Evolutionary conservation across 2,888 invertebrate species (phyloP).

Genomic region (Zonitis immaculata): DNA sequence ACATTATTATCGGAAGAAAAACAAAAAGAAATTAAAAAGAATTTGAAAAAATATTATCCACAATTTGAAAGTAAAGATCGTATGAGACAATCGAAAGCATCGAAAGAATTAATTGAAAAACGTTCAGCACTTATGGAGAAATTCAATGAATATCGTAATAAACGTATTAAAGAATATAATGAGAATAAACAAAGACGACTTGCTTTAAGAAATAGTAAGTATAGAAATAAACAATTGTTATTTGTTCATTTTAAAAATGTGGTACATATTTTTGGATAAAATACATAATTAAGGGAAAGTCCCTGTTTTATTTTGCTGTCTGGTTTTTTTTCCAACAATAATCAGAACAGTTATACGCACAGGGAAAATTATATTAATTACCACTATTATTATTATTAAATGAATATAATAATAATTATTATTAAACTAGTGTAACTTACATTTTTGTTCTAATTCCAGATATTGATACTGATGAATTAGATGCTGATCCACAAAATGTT

Average conservation of each 20-base stretch:
- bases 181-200: constrained; percentile 76
- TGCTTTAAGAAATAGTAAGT: constrained; percentile 82
- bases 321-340: constrained; percentile 7
- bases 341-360: constrained; percentile 33
- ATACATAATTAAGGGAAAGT: too few species aligned
- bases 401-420: too few species aligned
- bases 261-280: too few species aligned
- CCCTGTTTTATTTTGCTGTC: constrained; percentile 31
- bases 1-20: constrained; percentile 78
- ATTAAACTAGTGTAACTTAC: constrained; percentile 2
- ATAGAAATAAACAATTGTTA: constrained; percentile 7
- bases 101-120: constrained; percentile 92
- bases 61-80: constrained; percentile 97
- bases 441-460: constrained; percentile 55
- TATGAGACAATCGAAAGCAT: constrained; percentile 85
- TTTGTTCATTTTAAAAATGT: too few species aligned
- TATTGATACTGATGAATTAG: constrained; percentile 89
- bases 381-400: constrained; percentile 9
- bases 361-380: constrained; percentile 25
- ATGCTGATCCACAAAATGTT: constrained; percentile 77
- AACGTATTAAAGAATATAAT: constrained; percentile 69
- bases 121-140: constrained; percentile 83
- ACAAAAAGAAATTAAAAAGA: constrained; percentile 94
- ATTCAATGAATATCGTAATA: constrained; percentile 75
- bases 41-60: constrained; percentile 93